A percentile compares a stretch with the other conserved stretches of the same genome.
These are phyloP conservation scores for Hirudinaria manillensis DNA, from an alignment of 2,888 invertebrate genomes.

Conservation along the genomic window DNA sequence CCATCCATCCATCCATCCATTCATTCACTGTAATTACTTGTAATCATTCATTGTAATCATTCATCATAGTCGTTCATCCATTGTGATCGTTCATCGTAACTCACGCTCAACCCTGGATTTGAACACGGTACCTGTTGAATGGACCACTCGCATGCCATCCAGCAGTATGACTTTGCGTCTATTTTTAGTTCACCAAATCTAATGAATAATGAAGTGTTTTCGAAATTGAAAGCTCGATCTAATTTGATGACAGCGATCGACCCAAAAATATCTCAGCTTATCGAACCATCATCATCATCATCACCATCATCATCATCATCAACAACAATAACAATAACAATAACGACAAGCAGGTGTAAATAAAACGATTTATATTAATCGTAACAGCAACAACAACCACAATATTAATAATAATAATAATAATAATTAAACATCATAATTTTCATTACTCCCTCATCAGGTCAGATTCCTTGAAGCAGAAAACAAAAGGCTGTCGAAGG, in stretches of 20 bases:
- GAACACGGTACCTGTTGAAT: no score
- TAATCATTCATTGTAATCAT: no score
- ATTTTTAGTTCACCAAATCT: no score
- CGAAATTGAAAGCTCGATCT: no score
- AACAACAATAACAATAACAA: background rate
- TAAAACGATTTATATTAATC: background rate
- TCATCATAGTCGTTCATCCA: no score
- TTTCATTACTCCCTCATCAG: background rate
- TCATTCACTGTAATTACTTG: no score
- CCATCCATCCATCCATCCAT: background rate
- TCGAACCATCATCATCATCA: no score
- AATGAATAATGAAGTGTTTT: no score
- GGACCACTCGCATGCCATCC: background rate
- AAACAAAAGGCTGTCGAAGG: constrained; percentile 13
- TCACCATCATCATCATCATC: background rate
- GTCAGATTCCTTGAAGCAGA: constrained; percentile 23
- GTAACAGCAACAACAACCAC: background rate
- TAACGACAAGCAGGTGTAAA: background rate
- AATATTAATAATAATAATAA: background rate
- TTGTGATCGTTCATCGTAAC: no score
- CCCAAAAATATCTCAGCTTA: no score
- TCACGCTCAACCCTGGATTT: no score
- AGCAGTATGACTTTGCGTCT: background rate
- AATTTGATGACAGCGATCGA: no score
- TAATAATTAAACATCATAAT: background rate